Evolutionary conservation across 2,113 vertebrate genomes (phyloP).

Genomic region (Cebidichthys violaceus): DNA sequence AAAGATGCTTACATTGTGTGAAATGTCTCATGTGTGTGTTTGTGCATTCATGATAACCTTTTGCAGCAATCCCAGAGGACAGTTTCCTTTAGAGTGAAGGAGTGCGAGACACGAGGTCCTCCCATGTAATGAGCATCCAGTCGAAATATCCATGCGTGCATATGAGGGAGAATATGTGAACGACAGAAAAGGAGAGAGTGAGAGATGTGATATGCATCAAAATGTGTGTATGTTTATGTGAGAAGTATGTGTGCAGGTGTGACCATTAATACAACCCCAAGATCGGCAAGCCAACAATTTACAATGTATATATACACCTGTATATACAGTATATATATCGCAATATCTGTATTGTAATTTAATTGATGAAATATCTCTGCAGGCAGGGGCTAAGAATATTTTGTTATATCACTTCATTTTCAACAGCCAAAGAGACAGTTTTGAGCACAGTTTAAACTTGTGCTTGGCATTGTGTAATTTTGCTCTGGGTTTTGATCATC

Average conservation of each 20-base stretch:
- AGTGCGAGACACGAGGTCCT: background rate
- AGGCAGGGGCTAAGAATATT: background rate
- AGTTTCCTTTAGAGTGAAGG: background rate
- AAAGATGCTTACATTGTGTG: conserved; percentile 1
- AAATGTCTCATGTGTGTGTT: background rate
- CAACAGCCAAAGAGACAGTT: background rate
- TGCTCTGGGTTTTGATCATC: background rate
- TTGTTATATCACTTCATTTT: background rate
- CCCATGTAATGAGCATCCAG: conserved; percentile 1
- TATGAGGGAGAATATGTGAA: background rate
- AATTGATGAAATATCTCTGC: background rate
- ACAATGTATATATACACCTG: background rate
- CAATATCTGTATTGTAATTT: background rate
- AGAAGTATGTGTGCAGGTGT: background rate
- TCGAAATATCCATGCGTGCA: background rate
- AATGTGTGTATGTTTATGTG: background rate
- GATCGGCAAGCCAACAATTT: background rate
- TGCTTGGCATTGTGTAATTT: background rate
- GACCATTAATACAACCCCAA: background rate
- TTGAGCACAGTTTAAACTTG: background rate
- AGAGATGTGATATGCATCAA: conserved; percentile 28
- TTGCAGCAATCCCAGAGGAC: conserved; percentile 1
- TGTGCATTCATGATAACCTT: conserved; percentile 25
- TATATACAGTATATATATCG: too few species aligned
- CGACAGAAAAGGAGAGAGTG: background rate